phyloP scores from a whole-genome alignment of 2,797 vertebrate genomes.

The Heterohyrax brucei region DNA sequence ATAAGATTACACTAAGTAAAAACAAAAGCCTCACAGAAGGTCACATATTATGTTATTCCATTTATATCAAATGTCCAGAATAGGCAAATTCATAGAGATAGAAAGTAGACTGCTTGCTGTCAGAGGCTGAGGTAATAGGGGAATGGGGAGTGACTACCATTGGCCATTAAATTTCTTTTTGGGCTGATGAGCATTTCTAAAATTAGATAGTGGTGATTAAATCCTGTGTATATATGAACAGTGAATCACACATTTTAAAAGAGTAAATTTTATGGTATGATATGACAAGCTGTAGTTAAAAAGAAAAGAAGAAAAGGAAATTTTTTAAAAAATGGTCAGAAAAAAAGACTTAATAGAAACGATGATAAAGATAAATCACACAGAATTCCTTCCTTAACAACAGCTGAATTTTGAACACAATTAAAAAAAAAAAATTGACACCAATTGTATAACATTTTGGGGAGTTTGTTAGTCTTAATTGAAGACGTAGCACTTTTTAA shows the following conservation, averaged over 20 bases:
- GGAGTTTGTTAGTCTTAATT: too few relatives aligned
- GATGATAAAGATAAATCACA: conserved; percentile 6
- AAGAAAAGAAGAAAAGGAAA: not conserved
- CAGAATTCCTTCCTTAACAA: not conserved
- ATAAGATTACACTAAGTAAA: not conserved
- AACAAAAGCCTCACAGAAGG: not conserved
- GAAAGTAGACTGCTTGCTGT: not conserved
- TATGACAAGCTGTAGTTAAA: not conserved
- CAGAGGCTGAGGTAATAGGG: not conserved
- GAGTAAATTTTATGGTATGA: not conserved
- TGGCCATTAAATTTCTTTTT: not conserved
- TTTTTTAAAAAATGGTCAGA: not conserved
- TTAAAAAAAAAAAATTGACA: not conserved
- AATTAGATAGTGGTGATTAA: not conserved
- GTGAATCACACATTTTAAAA: not conserved
- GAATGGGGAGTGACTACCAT: not conserved
- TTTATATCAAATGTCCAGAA: not conserved
- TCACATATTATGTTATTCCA: not conserved
- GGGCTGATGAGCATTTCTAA: not conserved
- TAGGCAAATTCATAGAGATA: not conserved
- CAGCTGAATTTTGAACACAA: conserved; percentile 27
- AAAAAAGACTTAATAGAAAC: not conserved
- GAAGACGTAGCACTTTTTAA: conserved; percentile 8
- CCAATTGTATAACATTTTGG: not conserved
- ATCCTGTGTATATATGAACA: not conserved